Evolutionary conservation across 2,113 vertebrate species (phyloP).

Genomic region (Bujurquina vittata): DNA sequence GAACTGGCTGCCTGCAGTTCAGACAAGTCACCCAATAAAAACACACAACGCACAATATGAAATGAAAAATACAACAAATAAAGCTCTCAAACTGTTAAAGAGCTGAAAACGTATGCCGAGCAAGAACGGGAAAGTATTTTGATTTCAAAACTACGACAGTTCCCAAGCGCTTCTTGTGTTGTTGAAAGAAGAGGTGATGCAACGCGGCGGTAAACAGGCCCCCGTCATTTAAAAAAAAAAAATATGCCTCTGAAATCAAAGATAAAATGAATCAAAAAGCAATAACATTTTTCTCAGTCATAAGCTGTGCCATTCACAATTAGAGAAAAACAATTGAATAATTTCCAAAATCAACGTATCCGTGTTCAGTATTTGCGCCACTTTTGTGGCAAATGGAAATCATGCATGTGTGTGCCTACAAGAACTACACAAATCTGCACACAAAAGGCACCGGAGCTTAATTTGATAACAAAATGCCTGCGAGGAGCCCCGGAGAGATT

Average conservation of each 20-base stretch:
- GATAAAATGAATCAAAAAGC: background rate
- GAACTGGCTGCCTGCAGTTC: background rate
- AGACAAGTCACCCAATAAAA: background rate
- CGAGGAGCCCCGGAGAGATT: conserved; percentile 16
- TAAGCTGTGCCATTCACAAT: background rate
- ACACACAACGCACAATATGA: background rate
- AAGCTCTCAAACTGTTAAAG: background rate
- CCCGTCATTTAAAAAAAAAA: background rate
- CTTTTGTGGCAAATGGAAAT: background rate
- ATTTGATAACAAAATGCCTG: conserved; percentile 13
- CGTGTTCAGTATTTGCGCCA: background rate
- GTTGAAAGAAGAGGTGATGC: background rate
- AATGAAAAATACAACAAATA: background rate
- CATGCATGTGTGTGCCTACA: background rate
- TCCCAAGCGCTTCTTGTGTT: background rate
- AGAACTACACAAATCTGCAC: background rate
- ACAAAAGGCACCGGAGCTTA: conserved; percentile 6
- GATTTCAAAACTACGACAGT: background rate
- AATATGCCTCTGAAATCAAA: background rate
- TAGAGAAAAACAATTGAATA: background rate
- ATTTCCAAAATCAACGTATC: background rate
- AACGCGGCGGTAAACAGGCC: background rate
- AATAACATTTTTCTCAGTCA: background rate
- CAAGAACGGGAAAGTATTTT: background rate
- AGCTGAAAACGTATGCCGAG: background rate